phyloP scores from a whole-genome alignment of 1,140 invertebrate genomes.

The Macrobrachium rosenbergii region DNA sequence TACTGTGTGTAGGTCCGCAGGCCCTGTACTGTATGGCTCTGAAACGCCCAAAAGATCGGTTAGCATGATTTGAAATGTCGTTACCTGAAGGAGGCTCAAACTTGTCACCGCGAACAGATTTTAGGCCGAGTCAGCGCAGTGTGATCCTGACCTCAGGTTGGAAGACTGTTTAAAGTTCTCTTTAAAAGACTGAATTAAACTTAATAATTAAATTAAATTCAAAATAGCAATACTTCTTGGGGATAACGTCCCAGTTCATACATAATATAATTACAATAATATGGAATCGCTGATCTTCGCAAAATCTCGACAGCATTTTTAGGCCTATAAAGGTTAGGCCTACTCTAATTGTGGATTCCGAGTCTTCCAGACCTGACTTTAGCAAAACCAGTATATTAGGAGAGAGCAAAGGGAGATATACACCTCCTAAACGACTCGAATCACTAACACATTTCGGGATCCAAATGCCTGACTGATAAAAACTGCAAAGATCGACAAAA shows the following conservation, averaged over 20 bases:
- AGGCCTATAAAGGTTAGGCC: no score
- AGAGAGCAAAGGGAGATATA: slow-evolving; percentile 58
- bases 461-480: slow-evolving; percentile 10
- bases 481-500: neutral
- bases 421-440: slow-evolving; percentile 36
- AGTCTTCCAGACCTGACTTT: no score
- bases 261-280: no score
- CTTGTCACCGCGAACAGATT: neutral
- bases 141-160: no score
- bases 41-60: slow-evolving; percentile 68
- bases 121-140: neutral
- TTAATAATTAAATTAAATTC: no score
- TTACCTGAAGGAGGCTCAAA: neutral
- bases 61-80: slow-evolving; percentile 11
- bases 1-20: slow-evolving; percentile 83
- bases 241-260: no score
- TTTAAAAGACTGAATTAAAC: no score
- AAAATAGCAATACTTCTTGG: no score
- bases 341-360: no score
- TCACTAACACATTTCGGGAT: neutral
- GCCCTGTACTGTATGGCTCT: slow-evolving; percentile 81
- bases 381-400: slow-evolving; percentile 38
- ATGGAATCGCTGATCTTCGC: neutral
- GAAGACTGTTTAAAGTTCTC: no score
- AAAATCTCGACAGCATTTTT: neutral